Evolutionary conservation across 2,113 vertebrate species (phyloP).

Genomic region (Mobula hypostoma): DNA sequence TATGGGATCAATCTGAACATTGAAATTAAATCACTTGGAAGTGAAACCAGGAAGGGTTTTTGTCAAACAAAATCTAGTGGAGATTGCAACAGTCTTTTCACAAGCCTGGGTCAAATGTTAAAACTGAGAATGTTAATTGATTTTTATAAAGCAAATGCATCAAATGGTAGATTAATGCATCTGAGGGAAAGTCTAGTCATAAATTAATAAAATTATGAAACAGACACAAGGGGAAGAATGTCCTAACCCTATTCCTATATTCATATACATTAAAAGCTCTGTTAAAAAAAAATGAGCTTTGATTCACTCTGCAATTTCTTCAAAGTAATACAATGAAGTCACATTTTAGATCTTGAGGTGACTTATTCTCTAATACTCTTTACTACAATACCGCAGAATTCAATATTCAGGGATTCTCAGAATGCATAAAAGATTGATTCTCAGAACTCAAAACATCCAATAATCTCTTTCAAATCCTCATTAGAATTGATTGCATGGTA

Average conservation of each 20-base stretch:
- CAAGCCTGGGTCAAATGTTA: background rate
- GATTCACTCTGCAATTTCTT: background rate
- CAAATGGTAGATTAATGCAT: background rate
- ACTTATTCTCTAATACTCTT: background rate
- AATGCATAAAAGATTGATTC: conserved; percentile 22
- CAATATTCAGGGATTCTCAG: conserved; percentile 1
- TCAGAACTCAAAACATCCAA: conserved; percentile 12
- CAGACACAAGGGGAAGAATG: background rate
- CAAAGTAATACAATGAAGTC: background rate
- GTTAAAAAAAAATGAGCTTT: background rate
- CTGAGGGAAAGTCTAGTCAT: background rate
- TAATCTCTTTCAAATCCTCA: conserved; percentile 34
- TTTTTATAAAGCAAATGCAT: background rate
- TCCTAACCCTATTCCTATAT: background rate
- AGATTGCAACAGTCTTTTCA: background rate
- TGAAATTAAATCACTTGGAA: background rate
- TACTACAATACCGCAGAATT: background rate
- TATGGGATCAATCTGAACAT: background rate
- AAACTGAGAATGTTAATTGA: background rate
- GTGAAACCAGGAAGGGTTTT: background rate
- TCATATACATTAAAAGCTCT: background rate
- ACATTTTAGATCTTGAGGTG: conserved; percentile 6
- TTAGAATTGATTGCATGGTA: conserved; percentile 30
- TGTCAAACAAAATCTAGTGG: background rate
- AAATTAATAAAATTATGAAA: background rate